These are phyloP conservation scores for Nycticryphes semicollaris DNA, from an alignment of 2,113 vertebrate species.

Conservation along the genomic window DNA sequence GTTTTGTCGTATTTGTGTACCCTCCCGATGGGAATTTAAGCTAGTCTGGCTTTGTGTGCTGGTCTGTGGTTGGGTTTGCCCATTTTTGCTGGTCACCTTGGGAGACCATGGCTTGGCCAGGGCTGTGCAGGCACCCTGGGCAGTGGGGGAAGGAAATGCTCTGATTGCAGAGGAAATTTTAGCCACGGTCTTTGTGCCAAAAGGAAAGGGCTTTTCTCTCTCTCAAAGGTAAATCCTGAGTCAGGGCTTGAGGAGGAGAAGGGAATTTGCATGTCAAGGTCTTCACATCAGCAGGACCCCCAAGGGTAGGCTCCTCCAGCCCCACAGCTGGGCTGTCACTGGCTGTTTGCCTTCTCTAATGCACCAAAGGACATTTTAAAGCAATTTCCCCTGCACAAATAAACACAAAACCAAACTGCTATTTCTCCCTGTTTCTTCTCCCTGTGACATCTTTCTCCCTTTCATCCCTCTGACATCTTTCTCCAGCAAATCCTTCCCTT, in stretches of 20 bases:
- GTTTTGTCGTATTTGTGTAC: background rate
- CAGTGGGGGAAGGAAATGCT: background rate
- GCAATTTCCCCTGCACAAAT: background rate
- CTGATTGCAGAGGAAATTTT: background rate
- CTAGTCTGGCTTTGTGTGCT: background rate
- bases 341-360: background rate
- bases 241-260: background rate
- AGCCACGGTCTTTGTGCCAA: fast-evolving
- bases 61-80: background rate
- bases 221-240: background rate
- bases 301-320: background rate
- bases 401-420: background rate
- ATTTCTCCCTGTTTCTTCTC: background rate
- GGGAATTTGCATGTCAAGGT: background rate
- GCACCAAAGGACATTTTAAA: background rate
- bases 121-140: background rate
- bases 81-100: background rate
- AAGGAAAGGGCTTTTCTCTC: background rate
- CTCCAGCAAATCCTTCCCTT: background rate
- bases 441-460: background rate
- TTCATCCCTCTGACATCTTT: constrained; percentile 18
- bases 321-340: background rate
- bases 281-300: background rate
- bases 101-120: background rate
- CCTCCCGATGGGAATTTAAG: background rate